Evolutionary conservation across 2,888 invertebrate genomes (phyloP).

Genomic region (Theretra japonica): DNA sequence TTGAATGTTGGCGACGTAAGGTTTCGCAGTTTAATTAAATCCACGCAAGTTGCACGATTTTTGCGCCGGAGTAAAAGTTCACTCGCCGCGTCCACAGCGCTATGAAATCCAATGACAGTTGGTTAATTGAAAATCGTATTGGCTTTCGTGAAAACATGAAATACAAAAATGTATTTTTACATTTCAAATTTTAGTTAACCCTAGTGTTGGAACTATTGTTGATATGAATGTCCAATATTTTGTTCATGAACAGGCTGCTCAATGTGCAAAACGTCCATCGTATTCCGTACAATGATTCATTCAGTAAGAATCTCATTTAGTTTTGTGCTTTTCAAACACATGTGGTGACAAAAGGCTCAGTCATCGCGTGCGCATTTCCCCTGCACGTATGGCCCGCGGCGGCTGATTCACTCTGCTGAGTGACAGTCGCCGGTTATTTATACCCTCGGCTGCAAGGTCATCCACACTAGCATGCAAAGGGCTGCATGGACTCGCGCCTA

Average conservation of each 20-base stretch:
- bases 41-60: no score
- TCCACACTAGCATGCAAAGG: background rate
- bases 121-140: no score
- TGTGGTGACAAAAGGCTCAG: conserved; percentile 4
- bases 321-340: conserved; percentile 16
- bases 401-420: conserved; percentile 25
- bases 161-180: no score
- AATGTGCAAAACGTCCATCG: background rate
- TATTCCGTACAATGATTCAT: conserved; percentile 1
- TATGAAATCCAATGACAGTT: no score
- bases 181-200: no score
- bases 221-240: background rate
- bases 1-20: no score
- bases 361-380: conserved; percentile 24
- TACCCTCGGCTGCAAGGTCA: conserved; percentile 16
- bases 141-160: no score
- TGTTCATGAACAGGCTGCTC: background rate
- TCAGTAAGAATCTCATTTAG: conserved; percentile 4
- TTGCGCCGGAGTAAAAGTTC: no score
- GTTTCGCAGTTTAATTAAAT: no score
- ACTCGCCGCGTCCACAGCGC: no score
- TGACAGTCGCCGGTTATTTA: conserved; percentile 28
- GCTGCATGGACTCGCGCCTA: background rate
- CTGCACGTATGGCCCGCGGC: background rate
- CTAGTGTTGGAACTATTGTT: no score